Conservation (phyloP, 1,140 invertebrate genomes). For the Battus philenor region DNA sequence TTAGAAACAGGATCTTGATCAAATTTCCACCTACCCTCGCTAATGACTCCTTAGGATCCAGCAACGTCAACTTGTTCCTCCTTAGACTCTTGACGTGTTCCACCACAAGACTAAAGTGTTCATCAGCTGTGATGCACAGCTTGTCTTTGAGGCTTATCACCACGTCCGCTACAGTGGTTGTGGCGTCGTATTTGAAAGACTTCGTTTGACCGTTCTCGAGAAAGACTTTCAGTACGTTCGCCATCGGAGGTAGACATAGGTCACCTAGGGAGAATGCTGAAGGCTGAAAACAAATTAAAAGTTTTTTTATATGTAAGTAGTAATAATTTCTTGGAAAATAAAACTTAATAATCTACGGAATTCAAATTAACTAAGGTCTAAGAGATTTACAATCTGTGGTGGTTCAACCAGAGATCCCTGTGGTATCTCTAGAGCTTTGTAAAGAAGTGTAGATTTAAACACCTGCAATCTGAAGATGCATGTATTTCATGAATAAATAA, state of each 20-base stretch:
- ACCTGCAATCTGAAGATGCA: no score
- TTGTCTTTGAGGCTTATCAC: constrained; percentile 90
- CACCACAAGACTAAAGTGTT: constrained; percentile 92
- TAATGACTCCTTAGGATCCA: constrained; percentile 89
- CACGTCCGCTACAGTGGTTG: constrained; percentile 92
- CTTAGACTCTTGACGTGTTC: constrained; percentile 92
- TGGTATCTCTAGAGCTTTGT: no score
- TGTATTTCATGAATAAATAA: no score
- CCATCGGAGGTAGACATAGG: constrained; percentile 90
- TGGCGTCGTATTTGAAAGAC: constrained; percentile 96
- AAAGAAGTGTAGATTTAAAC: no score
- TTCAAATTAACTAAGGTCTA: no score
- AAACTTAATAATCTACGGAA: no score
- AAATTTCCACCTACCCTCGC: constrained; percentile 81
- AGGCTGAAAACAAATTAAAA: constrained; percentile 78
- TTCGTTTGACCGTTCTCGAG: constrained; percentile 97
- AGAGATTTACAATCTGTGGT: no score
- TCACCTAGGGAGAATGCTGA: constrained; percentile 86
- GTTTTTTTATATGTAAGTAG: no score
- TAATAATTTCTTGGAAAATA: no score
- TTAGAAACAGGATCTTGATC: no score
- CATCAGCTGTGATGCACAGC: constrained; percentile 85
- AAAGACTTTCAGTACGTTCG: constrained; percentile 95
- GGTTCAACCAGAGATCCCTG: no score
- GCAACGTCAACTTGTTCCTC: constrained; percentile 88